These are phyloP conservation scores for Loxodonta africana DNA, from an alignment of 2,113 vertebrate species.

Conservation along the genomic window DNA sequence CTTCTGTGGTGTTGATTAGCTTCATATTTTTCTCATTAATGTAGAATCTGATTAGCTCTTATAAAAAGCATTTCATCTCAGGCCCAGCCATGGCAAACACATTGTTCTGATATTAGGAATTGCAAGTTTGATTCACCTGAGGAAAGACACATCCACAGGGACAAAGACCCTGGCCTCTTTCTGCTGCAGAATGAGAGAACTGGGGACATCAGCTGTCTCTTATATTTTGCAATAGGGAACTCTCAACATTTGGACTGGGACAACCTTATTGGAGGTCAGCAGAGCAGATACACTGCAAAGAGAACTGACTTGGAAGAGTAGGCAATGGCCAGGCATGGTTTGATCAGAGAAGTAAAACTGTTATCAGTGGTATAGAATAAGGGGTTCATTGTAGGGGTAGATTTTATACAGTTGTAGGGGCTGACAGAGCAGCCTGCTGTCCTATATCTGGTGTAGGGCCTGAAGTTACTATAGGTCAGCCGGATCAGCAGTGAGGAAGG, in stretches of 20 bases:
- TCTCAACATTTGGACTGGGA: not conserved
- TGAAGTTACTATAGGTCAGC: not conserved
- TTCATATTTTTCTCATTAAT: slow-evolving; percentile 94
- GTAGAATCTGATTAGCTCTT: slow-evolving; percentile 93
- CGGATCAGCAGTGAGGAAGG: not conserved
- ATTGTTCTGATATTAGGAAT: slow-evolving; percentile 84
- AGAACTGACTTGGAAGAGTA: not conserved
- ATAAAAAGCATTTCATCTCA: slow-evolving; percentile 88
- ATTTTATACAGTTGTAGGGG: rapidly evolving
- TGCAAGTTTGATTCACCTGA: slow-evolving; percentile 74
- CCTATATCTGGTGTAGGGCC: not conserved
- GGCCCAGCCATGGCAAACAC: slow-evolving; percentile 77
- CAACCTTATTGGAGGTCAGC: not conserved
- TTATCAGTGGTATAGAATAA: not conserved
- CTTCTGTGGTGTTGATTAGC: slow-evolving; percentile 93
- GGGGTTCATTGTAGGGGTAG: not conserved
- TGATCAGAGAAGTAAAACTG: not conserved
- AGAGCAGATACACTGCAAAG: not conserved
- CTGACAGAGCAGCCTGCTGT: not conserved
- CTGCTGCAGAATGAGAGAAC: not conserved
- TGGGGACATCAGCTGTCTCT: not conserved
- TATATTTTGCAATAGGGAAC: not conserved
- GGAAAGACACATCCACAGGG: slow-evolving; percentile 64
- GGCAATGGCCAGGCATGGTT: not conserved
- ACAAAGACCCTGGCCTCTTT: slow-evolving; percentile 6